These are phyloP conservation scores for Eremobia ochroleuca DNA, from an alignment of 2,888 invertebrate genomes.

Conservation along the genomic window DNA sequence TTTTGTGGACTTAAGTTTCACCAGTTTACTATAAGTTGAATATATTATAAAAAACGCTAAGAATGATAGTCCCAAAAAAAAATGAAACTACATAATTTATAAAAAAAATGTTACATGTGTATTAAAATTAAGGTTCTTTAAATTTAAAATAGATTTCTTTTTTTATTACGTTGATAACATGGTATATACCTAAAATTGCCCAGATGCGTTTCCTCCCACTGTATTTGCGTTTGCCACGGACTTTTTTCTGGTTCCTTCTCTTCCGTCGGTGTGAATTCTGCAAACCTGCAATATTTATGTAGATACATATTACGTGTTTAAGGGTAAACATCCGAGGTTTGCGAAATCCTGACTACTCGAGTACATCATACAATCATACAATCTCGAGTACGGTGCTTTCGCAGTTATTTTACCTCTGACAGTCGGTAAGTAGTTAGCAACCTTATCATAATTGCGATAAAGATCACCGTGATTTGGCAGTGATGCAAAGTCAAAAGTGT, in stretches of 20 bases:
- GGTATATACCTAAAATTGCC: conserved; percentile 92
- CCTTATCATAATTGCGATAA: neutral
- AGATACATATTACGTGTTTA: neutral
- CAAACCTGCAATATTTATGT: conserved; percentile 87
- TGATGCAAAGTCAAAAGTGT: neutral
- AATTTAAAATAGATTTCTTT: conserved; percentile 30
- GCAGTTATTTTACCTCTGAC: neutral
- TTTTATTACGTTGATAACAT: conserved; percentile 28
- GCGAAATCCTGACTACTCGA: neutral
- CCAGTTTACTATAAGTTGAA: neutral
- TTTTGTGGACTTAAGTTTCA: neutral
- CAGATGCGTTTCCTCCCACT: conserved; percentile 94
- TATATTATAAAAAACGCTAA: neutral
- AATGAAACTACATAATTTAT: conserved; percentile 25
- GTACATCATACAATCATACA: neutral
- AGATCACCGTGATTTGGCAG: neutral
- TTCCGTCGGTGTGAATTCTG: conserved; percentile 89
- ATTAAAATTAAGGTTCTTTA: conserved; percentile 10
- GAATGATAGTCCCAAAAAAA: conserved; percentile 1
- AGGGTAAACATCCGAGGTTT: neutral
- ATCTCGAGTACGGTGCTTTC: neutral
- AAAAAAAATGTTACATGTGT: conserved; percentile 1
- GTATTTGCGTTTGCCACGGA: conserved; percentile 91
- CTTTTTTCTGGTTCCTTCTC: conserved; percentile 87
- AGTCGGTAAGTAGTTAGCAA: neutral